A percentile compares a stretch with the other conserved stretches of the same genome.
phyloP scores from a whole-genome alignment of 1,140 invertebrate genomes.

The Sminthurides bifidus region DNA sequence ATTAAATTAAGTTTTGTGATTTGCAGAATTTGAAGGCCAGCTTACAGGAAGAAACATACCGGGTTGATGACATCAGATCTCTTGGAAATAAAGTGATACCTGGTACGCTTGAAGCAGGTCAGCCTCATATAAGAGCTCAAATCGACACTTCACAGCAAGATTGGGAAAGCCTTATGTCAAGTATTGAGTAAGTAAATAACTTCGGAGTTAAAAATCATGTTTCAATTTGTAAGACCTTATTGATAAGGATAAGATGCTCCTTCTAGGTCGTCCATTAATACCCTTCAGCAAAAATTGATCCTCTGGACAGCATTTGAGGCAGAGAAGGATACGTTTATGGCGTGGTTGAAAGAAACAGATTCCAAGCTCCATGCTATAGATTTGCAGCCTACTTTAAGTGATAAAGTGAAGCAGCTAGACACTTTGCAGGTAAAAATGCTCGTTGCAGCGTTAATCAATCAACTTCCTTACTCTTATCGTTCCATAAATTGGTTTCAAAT shows the following conservation, averaged over 20 bases:
- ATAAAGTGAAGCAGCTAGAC: constrained; percentile 75
- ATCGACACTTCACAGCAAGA: constrained; percentile 77
- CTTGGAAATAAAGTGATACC: constrained; percentile 82
- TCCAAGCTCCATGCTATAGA: constrained; percentile 76
- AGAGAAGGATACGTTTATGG: constrained; percentile 67
- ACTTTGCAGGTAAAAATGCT: constrained; percentile 45
- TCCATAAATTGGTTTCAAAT: not conserved
- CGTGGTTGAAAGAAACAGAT: constrained; percentile 83
- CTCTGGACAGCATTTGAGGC: constrained; percentile 84
- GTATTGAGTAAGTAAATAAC: constrained; percentile 43
- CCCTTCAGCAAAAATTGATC: constrained; percentile 65
- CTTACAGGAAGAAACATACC: constrained; percentile 71
- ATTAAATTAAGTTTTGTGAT: too few relatives aligned
- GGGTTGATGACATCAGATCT: constrained; percentile 62
- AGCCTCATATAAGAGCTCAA: constrained; percentile 70
- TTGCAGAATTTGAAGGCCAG: constrained; percentile 56
- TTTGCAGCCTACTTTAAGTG: constrained; percentile 63
- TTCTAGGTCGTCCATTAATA: constrained; percentile 53
- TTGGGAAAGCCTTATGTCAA: constrained; percentile 69
- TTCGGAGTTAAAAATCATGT: not conserved
- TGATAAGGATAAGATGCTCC: not conserved
- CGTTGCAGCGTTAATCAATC: not conserved
- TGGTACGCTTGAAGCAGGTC: constrained; percentile 70
- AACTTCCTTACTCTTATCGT: not conserved
- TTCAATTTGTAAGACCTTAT: not conserved